Percentiles rank a stretch among this genome's conserved stretches.
These are phyloP conservation scores for Tetragonula clypearis DNA, from an alignment of 1,140 invertebrate genomes.

Conservation along the genomic window DNA sequence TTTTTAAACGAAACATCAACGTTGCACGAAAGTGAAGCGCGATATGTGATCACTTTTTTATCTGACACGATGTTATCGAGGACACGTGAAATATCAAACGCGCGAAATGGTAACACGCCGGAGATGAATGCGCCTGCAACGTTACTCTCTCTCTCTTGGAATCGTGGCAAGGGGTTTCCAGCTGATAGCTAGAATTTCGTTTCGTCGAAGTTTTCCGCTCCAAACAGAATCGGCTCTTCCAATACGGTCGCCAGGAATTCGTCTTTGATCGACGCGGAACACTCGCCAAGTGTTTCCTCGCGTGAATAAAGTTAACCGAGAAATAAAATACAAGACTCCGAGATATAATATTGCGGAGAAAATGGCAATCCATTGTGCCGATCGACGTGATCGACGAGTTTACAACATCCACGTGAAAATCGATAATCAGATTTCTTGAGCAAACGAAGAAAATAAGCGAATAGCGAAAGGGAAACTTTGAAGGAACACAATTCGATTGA, in stretches of 20 bases:
- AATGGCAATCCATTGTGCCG: neutral
- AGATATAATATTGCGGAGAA: neutral
- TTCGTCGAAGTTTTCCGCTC: neutral
- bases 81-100: conserved; percentile 31
- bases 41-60: conserved; percentile 29
- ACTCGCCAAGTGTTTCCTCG: neutral
- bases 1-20: neutral
- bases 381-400: neutral
- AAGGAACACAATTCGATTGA: too few relatives aligned
- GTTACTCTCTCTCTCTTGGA: neutral
- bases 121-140: neutral
- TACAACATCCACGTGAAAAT: neutral
- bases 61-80: neutral
- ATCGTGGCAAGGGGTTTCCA: neutral
- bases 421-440: too few relatives aligned
- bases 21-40: neutral
- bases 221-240: neutral
- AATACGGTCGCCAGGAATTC: neutral
- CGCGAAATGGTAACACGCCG: neutral
- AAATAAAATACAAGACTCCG: neutral
- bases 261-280: neutral
- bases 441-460: too few relatives aligned
- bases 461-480: too few relatives aligned
- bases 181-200: neutral
- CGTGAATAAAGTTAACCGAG: too few relatives aligned